Evolutionary conservation across 2,113 vertebrate genomes (phyloP), one percentile per base, ranked within the genome.

Genomic region (Leiothrix lutea): DNA sequence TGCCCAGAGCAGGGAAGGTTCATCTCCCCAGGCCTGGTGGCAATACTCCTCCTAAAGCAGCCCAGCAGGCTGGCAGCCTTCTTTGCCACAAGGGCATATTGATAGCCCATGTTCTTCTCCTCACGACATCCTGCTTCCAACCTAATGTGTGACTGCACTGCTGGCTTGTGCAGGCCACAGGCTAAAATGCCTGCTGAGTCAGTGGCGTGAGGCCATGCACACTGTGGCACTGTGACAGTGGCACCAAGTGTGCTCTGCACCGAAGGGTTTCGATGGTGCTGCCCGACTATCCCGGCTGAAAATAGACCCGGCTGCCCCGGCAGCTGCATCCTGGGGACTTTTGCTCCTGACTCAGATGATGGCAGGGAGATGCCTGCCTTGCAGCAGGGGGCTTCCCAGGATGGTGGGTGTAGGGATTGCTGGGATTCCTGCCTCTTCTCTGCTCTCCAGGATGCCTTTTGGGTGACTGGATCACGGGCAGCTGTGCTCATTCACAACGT

Each of bases 401-500:
- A 44, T 38, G 29, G n/a, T 48, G 67, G 38, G 50, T 61, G 42
- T 14, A 40, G 60, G 73, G n/a, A 91, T 93, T 78, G 60, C 60
- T 81, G 81, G 65, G 56, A 95, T 94, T 92, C 92, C 84, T 89
- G 84, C 69, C 54, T 28, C 66, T 53, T 50, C 69, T 56, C 64
- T 5, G 5, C 56, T 74, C 56, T 33, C 60, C 1, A 12, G 67
- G 56, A 81, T 35, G 54, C 65, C 15, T 79, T 87, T 79, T 2
- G 74, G 29, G 38, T 47, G 74, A 62, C 17, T 2, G 0, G 5
- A 23, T 57, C 3, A 7, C 0, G 0, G 33, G 44, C 0, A 0
- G 65, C 51, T 66, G 60, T 26, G 69, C 61, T 66, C 69, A 42
- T 66, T 81, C 70, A 14, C 28, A 61, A 2, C 0, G 0, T 0